These are phyloP conservation scores for Harpegnathos saltator DNA, from an alignment of 1,140 invertebrate species.

Conservation along the genomic window DNA sequence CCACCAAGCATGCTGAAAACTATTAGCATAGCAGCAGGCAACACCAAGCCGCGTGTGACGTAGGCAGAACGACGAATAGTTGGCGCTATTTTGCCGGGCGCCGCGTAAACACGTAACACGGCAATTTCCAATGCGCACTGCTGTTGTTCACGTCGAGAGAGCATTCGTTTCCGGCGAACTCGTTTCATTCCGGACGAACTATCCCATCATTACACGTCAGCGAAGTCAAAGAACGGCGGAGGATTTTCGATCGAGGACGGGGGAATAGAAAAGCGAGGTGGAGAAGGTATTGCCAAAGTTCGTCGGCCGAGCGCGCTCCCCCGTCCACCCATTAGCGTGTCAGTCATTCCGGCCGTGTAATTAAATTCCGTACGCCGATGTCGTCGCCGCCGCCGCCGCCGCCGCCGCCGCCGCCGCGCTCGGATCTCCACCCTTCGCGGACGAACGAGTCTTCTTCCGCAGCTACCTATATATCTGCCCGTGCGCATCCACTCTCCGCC, in stretches of 20 bases:
- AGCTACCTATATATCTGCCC: neutral
- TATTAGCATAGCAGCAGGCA: neutral
- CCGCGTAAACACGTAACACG: slow-evolving; percentile 7
- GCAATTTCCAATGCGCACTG: neutral
- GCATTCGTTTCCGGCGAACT: slow-evolving; percentile 34
- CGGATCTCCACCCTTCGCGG: neutral
- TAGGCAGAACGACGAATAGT: slow-evolving; percentile 2
- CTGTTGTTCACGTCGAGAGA: neutral
- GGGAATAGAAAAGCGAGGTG: slow-evolving; percentile 44
- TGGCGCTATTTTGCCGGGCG: neutral
- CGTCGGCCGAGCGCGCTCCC: slow-evolving; percentile 27
- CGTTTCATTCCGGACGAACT: slow-evolving; percentile 45
- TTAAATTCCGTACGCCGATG: slow-evolving; percentile 65
- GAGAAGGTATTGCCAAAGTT: slow-evolving; percentile 59
- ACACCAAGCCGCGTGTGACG: neutral
- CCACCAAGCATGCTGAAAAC: neutral
- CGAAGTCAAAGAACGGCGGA: slow-evolving; percentile 48
- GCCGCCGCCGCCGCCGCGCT: slow-evolving; percentile 22
- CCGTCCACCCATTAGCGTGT: slow-evolving; percentile 58
- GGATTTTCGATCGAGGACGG: slow-evolving; percentile 23
- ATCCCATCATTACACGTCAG: slow-evolving; percentile 60
- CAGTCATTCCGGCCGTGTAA: slow-evolving; percentile 59
- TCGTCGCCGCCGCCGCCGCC: too few species aligned
- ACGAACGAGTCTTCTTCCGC: slow-evolving; percentile 14
- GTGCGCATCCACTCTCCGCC: neutral